Conservation (phyloP, 2,113 vertebrate species). For the Balaeniceps rex region DNA sequence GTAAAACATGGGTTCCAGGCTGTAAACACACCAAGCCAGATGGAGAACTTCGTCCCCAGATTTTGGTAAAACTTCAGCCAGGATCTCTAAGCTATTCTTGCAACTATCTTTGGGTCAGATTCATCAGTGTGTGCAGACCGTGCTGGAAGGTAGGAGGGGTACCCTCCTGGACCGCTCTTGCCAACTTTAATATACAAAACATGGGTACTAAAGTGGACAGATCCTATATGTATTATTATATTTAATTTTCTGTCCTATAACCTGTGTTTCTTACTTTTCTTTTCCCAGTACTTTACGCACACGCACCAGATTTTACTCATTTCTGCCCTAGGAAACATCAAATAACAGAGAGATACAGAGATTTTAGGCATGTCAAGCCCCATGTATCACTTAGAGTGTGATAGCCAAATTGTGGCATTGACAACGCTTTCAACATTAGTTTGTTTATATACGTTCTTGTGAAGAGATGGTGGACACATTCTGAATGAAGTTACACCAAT, state of each 20-base stretch:
- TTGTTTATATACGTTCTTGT: neutral
- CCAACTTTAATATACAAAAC: neutral
- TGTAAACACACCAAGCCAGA: neutral
- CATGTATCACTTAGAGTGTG: neutral
- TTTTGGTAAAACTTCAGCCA: neutral
- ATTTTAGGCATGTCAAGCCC: neutral
- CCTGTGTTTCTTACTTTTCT: neutral
- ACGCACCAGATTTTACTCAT: neutral
- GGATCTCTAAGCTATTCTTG: neutral
- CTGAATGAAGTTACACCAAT: neutral
- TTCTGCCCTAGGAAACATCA: neutral
- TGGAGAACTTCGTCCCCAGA: neutral
- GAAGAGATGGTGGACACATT: neutral
- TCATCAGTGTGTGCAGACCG: neutral
- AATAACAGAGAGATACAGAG: neutral
- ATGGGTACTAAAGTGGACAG: neutral
- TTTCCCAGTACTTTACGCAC: neutral
- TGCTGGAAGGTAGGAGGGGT: neutral
- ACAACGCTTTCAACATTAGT: neutral
- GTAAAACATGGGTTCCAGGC: neutral
- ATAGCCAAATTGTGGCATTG: neutral
- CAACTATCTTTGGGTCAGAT: neutral
- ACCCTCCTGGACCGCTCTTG: neutral
- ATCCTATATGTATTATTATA: neutral
- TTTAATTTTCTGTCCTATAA: neutral